Base-by-base conservation (phyloP, 2,797 vertebrate species). In the Hozukius guyotensis region DNA sequence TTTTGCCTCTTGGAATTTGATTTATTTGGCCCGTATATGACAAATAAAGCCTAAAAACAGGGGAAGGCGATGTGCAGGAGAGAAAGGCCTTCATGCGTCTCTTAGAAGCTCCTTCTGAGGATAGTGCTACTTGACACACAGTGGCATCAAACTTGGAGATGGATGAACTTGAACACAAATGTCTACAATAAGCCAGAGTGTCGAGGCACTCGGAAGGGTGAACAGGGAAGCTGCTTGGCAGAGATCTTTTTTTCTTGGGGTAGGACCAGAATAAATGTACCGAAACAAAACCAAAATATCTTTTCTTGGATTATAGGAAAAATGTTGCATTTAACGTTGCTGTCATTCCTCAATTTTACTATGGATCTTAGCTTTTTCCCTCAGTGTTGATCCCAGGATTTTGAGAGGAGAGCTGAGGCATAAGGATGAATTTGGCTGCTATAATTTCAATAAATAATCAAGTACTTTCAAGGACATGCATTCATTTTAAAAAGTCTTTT, bases 391-490 rank as follows among this genome's bases (percentile, higher is more conserved):
- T 80, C 82, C 80, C 0, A 4, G 84, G 84, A 84, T 81, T 76
- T 81, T 59, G 62, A 22, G 46, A 32, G 27, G 6, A 42, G n/a
- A 76, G 62, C 61, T 4, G 61, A 38, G 34, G 75, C 67, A 70
- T 64, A 20, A 11, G 74, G 63, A 65, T 68, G 79, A 81, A 68
- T 88, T 69, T 65, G 3, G 29, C 27, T 24, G 67, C 31, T 16
- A 49, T 68, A 18, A 79, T 86, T 82, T 87, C 65, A 90, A 90
- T 90, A 86, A 91, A 91, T 87, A 91, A 84, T 88, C 65, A 82
- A 83, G 56, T 29, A 62, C 55, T 60, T 67, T 78, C 64, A 86
- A 81, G 78, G 87, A 56, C 76, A 36, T 7, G 42, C n/a, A 61
- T 84, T 77, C 1, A 61, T 85, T 83, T 75, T 34, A 16, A 52